Evolutionary conservation across 1,140 invertebrate genomes (phyloP), one percentile per base, ranked within the genome.

Genomic region (Eumaeus atala): DNA sequence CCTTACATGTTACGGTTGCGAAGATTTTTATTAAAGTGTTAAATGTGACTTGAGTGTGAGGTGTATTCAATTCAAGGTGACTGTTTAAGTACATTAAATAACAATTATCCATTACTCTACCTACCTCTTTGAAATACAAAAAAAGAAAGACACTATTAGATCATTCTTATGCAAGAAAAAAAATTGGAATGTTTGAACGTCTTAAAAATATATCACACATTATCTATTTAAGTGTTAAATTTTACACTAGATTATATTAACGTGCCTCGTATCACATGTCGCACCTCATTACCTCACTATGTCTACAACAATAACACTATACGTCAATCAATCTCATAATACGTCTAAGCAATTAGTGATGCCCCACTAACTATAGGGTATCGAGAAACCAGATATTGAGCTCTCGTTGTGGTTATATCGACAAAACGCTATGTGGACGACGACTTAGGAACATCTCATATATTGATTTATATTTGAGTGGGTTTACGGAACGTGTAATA

Each of bases 311-410:
- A 49, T 61, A 54, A 47, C 50, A 35, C 38, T 50, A 66, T 37
- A 61, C 50, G 67, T 60, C 67, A 70, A 62, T 70, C 67, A 70
- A 67, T 70, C 64, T 67, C 56, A 66, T 66, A 58, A 55, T 16
- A 57, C 58, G 67, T 70, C 67, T 34, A 35, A 48, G 40, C 48
- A 58, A 70, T 70, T 70, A 66, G 67, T 64, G 64, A 66, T 56
- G 64, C 56, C 56, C 64, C 58, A 64, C 60, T 70, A 63, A 63
- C 50, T 64, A 66, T 59, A 42, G 48, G 51, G 51, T 62, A 61
- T 64, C 58, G 64, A 67, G 58, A 59, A 62, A 66, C 58, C 17
- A 21, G 63, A 66, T 59, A 64, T 59, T 34, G 55, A 44, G 58
- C 50, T 51, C n/a, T 34, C 58, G 51, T 58, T 60, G 55, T 37